These are phyloP conservation scores for Stegostoma tigrinum DNA, from an alignment of 2,113 vertebrate species.

Conservation along the genomic window DNA sequence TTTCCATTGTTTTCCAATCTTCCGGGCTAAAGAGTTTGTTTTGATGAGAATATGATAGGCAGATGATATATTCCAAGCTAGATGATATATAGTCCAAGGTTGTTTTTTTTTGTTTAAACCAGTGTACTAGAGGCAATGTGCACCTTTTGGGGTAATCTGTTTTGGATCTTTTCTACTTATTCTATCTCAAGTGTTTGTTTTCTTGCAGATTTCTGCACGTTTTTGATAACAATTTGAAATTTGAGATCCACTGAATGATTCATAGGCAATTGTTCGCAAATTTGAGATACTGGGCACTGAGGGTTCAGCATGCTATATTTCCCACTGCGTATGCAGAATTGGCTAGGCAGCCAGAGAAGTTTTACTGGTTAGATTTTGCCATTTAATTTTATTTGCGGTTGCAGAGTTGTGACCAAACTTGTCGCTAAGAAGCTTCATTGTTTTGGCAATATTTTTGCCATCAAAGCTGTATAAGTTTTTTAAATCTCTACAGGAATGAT, in stretches of 20 bases:
- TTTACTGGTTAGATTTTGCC: neutral
- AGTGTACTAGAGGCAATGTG: neutral
- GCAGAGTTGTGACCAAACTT: neutral
- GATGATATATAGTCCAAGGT: too few species aligned
- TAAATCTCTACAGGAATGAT: neutral
- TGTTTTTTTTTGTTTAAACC: neutral
- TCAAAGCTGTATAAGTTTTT: neutral
- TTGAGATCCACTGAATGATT: neutral
- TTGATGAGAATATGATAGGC: neutral
- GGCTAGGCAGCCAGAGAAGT: neutral
- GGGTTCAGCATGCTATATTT: too few species aligned
- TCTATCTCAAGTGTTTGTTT: neutral
- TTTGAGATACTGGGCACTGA: too few species aligned
- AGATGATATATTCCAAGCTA: neutral
- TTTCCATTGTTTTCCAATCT: neutral
- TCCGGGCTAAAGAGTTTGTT: neutral
- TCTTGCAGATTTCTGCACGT: too few species aligned
- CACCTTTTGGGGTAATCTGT: neutral
- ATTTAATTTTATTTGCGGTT: neutral
- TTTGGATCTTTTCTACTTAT: neutral
- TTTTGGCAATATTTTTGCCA: neutral
- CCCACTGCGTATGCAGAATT: neutral
- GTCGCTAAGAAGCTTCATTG: neutral
- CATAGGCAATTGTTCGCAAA: too few species aligned
- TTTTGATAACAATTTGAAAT: neutral